Evolutionary conservation across 2,888 invertebrate species (phyloP).

Genomic region (Liodrosophila aerea): DNA sequence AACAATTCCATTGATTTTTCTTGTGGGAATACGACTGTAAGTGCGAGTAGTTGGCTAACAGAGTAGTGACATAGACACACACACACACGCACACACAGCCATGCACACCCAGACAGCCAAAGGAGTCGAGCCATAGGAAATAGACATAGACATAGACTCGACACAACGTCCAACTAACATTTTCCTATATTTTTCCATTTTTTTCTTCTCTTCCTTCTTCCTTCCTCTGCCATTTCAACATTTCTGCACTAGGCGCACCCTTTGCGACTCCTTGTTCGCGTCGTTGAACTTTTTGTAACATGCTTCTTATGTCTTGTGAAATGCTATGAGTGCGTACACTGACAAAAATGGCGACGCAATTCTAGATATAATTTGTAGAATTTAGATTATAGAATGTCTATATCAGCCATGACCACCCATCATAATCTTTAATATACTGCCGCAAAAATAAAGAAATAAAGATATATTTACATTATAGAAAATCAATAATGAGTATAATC

Average conservation of each 20-base stretch:
- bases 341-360: background rate
- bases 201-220: background rate
- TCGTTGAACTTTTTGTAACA: slow-evolving; percentile 74
- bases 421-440: no score
- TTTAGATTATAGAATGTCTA: background rate
- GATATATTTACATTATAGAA: no score
- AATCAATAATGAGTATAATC: no score
- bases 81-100: background rate
- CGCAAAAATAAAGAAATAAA: no score
- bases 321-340: slow-evolving; percentile 5
- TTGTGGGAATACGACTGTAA: slow-evolving; percentile 65
- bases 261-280: slow-evolving; percentile 49
- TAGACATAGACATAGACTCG: slow-evolving; percentile 25
- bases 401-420: no score
- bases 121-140: slow-evolving; percentile 37
- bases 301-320: slow-evolving; percentile 30
- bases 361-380: background rate
- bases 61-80: slow-evolving; percentile 3
- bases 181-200: no score
- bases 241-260: slow-evolving; percentile 23
- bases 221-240: background rate
- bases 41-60: slow-evolving; percentile 34
- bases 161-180: background rate
- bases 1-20: slow-evolving; percentile 78
- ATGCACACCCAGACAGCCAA: background rate